Percentiles rank a stretch among this genome's conserved stretches.
Evolutionary conservation across 2,888 invertebrate species (phyloP).

Genomic region (Megamerina dolium): DNA sequence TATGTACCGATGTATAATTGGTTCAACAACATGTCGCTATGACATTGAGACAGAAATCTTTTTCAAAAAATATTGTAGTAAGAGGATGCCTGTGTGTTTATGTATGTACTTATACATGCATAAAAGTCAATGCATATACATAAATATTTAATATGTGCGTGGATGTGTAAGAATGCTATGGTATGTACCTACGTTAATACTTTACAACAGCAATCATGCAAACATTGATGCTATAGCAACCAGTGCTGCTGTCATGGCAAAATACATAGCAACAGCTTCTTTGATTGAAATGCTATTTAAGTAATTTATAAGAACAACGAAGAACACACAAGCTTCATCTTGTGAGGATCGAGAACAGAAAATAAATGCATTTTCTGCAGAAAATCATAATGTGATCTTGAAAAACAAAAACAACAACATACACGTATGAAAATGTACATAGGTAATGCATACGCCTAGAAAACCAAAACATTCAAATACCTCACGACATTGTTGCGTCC

Average conservation of each 20-base stretch:
- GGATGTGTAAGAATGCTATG: background rate
- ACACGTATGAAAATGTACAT: no score
- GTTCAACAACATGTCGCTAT: conserved; percentile 35
- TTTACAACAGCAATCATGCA: no score
- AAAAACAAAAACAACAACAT: no score
- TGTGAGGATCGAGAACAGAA: no score
- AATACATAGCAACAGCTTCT: background rate
- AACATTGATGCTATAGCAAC: background rate
- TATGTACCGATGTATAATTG: conserved; percentile 25
- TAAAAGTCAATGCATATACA: background rate
- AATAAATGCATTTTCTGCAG: no score
- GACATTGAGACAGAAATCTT: conserved; percentile 34
- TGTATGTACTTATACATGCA: background rate
- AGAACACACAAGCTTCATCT: no score
- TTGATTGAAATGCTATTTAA: background rate
- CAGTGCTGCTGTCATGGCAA: background rate
- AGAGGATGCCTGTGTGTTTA: no score
- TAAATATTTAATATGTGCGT: background rate
- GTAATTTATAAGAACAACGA: background rate
- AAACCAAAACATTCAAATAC: no score
- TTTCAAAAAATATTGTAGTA: no score
- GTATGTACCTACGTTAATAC: conserved; percentile 3
- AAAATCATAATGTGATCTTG: background rate
- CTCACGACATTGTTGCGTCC: no score
- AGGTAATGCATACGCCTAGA: no score